Base-by-base conservation (phyloP, 1,140 invertebrate species). In the Tenebrio molitor region DNA sequence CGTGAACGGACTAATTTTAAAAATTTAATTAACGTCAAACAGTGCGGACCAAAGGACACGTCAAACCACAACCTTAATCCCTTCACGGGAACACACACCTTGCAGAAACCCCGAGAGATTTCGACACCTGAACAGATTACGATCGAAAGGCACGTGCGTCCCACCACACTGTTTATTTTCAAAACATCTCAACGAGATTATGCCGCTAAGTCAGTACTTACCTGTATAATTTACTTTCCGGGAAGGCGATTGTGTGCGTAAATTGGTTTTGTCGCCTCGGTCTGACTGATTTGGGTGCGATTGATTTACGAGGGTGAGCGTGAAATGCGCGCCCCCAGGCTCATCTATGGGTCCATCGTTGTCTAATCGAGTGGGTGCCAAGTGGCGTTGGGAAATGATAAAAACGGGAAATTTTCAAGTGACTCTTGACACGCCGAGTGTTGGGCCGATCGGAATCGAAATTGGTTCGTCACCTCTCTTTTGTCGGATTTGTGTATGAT, bases 111-210 rank as follows among this genome's bases (percentile, higher is more conserved):
- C 14, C 17, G 15, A 7, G 42, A 50, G 44, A 50, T 50, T 50
- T 50, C 44, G 44, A 50, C 44, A 50, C 44, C 44, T 50, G 44
- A 50, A 50, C 21, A 50, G 44, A 50, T 50, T 50, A 50, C 44
- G 10, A 50, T 16, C 44, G 6, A 50, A 21, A 65, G 34, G 39
- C 63, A 39, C 63, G 63, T 65, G 63, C 63, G 19, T 65, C 41
- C 36, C 34, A 21, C 19, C 63, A 6, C 14, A 41, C 12, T 65
- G 39, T 65, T 65, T 65, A 65, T 65, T 65, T 65, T n/a, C 29
- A 65, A 65, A 65, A 65, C 63, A 65, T 21, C 17, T 19, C 34
- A n/a, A 64, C 12, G 25, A 14, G 58, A 64, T 64, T 64, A 33
- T n/a, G 36, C 5, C 8, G 36, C 58, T 10, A 64, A 33, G 23